These are phyloP conservation scores for Garrulus glandarius DNA, from an alignment of 2,797 vertebrate genomes.

Conservation along the genomic window DNA sequence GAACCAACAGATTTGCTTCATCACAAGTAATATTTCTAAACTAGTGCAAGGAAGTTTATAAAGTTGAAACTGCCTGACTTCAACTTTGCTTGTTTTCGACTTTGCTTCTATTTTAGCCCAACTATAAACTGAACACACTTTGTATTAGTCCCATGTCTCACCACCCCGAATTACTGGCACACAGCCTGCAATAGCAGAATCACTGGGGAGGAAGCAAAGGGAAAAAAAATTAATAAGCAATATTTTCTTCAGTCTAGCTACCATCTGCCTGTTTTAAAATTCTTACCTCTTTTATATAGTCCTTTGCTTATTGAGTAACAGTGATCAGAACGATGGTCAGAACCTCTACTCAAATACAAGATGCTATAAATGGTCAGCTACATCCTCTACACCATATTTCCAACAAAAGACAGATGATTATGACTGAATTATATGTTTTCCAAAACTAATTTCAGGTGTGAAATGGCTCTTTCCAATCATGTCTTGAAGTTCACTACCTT, in stretches of 20 bases:
- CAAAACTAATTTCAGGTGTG: not conserved
- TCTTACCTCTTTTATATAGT: not conserved
- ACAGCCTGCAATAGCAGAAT: constrained; percentile 8
- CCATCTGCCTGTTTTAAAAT: constrained; percentile 32
- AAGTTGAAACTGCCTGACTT: constrained; percentile 65
- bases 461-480: not conserved
- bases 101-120: constrained; percentile 65
- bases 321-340: not conserved
- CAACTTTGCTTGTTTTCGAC: constrained; percentile 63
- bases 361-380: not conserved
- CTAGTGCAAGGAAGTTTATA: constrained; percentile 44
- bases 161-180: constrained; percentile 32
- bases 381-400: not conserved
- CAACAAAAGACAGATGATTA: not conserved
- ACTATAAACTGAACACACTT: constrained; percentile 51
- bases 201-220: not conserved
- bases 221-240: not conserved
- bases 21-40: constrained; percentile 56
- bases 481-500: not conserved
- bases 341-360: not conserved
- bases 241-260: constrained; percentile 27
- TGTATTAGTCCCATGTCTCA: constrained; percentile 49
- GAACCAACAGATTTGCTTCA: constrained; percentile 67
- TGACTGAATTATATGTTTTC: not conserved
- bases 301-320: not conserved